Conservation (phyloP, 1,140 invertebrate species). For the Scaptomyza graminum region DNA sequence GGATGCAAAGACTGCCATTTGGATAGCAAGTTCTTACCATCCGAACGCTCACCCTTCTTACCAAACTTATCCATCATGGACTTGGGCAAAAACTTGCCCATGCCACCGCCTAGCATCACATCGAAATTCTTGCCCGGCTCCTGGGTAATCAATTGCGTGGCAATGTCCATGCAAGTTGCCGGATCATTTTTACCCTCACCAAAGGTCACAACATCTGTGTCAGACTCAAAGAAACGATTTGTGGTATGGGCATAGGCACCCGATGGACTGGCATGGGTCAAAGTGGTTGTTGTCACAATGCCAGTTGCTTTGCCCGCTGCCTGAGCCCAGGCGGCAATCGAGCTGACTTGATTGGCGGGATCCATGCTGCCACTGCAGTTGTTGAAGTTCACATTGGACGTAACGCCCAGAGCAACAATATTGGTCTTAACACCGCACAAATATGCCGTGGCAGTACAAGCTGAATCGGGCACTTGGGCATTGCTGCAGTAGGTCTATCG, state of each 20-base stretch:
- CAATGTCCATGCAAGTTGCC: constrained; percentile 85
- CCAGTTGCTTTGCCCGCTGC: constrained; percentile 86
- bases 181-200: constrained; percentile 65
- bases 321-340: constrained; percentile 93
- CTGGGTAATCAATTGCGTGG: constrained; percentile 87
- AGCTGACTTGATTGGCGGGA: constrained; percentile 85
- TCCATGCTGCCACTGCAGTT: constrained; percentile 88
- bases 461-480: constrained; percentile 92
- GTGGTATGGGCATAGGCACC: constrained; percentile 85
- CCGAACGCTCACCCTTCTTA: constrained; percentile 84
- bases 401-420: constrained; percentile 87
- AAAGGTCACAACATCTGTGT: constrained; percentile 85
- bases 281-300: constrained; percentile 80
- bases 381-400: constrained; percentile 85
- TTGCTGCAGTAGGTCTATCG: constrained; percentile 88
- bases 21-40: constrained; percentile 84
- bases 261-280: constrained; percentile 81
- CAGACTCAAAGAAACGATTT: constrained; percentile 91
- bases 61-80: constrained; percentile 84
- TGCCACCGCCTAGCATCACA: constrained; percentile 89
- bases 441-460: constrained; percentile 89
- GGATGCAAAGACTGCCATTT: constrained; percentile 84
- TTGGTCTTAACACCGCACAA: constrained; percentile 90
- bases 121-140: constrained; percentile 85
- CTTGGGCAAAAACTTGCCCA: constrained; percentile 86